Evolutionary conservation across 2,113 vertebrate genomes (phyloP).

Genomic region (Zonotrichia leucophrys): DNA sequence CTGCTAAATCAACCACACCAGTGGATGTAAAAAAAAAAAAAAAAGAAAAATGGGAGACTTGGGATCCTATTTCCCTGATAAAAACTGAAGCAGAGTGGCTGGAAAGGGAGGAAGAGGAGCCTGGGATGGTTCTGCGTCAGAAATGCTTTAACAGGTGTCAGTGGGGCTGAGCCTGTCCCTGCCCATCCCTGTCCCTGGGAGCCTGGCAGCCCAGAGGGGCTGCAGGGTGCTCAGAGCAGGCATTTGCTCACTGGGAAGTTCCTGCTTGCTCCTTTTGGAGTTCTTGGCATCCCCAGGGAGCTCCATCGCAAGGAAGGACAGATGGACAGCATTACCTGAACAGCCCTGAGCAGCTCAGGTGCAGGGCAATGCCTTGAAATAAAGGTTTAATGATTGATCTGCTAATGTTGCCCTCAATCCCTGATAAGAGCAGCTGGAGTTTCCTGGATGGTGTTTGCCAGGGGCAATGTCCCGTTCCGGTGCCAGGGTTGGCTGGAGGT

Average conservation of each 20-base stretch:
- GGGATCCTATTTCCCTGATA: not conserved
- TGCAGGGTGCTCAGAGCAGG: not conserved
- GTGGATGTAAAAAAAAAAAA: not conserved
- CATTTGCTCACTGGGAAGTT: not conserved
- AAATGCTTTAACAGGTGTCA: not conserved
- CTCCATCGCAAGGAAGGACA: fast-evolving
- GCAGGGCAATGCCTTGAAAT: not conserved
- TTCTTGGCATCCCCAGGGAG: not conserved
- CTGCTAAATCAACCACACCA: not conserved
- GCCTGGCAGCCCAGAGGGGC: not conserved
- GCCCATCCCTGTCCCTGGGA: not conserved
- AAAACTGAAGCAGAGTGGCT: not conserved
- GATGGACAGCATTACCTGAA: fast-evolving
- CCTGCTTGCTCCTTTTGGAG: not conserved
- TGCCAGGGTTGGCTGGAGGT: fast-evolving
- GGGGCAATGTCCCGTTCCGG: fast-evolving
- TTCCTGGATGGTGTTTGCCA: not conserved
- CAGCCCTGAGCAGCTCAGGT: fast-evolving
- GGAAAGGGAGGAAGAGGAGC: not conserved
- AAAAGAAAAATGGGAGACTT: not conserved
- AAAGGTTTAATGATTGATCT: not conserved
- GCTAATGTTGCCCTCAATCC: not conserved
- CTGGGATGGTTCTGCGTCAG: not conserved
- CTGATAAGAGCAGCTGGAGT: not conserved
- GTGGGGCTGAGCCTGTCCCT: not conserved